Base-by-base conservation (phyloP, 1,140 invertebrate genomes). In the Callitettix versicolor region DNA sequence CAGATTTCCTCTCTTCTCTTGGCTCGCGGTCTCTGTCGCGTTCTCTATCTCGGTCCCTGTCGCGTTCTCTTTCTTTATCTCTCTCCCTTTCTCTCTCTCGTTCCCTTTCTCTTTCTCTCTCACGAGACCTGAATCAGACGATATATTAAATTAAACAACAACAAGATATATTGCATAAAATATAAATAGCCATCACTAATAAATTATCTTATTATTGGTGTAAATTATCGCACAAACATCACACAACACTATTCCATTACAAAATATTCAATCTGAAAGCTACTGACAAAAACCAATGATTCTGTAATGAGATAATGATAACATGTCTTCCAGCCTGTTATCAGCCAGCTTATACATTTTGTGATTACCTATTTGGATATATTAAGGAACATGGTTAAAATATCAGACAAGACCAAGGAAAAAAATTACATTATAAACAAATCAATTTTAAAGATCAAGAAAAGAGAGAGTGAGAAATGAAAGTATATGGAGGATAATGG, bases 1-100 rank as follows among this genome's bases (percentile, higher is more conserved):
- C 73, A 34, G 74, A 73, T 60, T 76, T 71, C 57, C 26, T 67
- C 64, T 59, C 52, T 12, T 58, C 50, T 34, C 68, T 71, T 52
- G 72, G 64, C 62, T 76, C 69, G 4, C 62, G 59, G 53, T 70
- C 68, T 43, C 58, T 52, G 53, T 63, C 63, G 59, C 66, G 52
- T 65, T 72, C 55, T 22, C 72, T 64, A 56, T 74, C 69, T 55
- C 65, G 60, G 44, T 70, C 64, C 36, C 67, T 58, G 44, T 67
- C 64, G 30, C 65, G 30, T 53, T 67, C 61, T 44, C 59, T 15
- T 48, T 62, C 58, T 49, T 53, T 38, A 63, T 63, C 41, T 3
- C 51, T n/a, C n/a, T 58, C 62, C 47, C 64, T 49, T 21, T 69
- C 67, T 49, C 58, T 17, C 9, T 63, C 66, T 3, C 64, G 11